These are phyloP conservation scores for Actinia tenebrosa DNA, from an alignment of 64 coral and sea anemone species.

Conservation along the genomic window DNA sequence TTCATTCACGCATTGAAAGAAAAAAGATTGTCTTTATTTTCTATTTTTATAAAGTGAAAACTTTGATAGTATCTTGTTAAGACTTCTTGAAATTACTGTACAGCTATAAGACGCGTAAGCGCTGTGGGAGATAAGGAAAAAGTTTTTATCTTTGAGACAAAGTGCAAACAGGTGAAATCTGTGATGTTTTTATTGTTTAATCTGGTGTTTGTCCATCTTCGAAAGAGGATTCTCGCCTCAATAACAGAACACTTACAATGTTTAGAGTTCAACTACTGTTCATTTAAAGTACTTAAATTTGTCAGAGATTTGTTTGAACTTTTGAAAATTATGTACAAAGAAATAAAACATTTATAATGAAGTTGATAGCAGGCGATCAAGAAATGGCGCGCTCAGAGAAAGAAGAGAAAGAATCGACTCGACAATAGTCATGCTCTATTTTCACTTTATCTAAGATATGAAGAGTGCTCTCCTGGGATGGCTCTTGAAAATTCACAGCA, in stretches of 20 bases:
- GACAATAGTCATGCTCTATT: not conserved
- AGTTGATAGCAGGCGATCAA: not conserved
- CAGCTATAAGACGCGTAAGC: not conserved
- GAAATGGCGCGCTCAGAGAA: not conserved
- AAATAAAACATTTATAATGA: not conserved
- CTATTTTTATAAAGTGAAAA: not conserved
- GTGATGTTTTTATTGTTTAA: slow-evolving; percentile 13
- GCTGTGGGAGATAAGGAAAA: not conserved
- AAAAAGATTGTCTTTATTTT: not conserved
- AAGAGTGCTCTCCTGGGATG: not conserved
- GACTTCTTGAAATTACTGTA: slow-evolving; percentile 8
- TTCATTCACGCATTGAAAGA: not conserved
- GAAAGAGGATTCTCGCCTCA: slow-evolving; percentile 18
- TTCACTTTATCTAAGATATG: not conserved
- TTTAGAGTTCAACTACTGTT: slow-evolving; percentile 7
- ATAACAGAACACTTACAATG: slow-evolving; percentile 24
- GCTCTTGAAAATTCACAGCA: not conserved
- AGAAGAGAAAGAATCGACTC: not conserved
- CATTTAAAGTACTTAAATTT: not conserved
- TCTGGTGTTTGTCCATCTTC: slow-evolving; percentile 1
- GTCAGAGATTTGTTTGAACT: slow-evolving; percentile 5
- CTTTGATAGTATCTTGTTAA: slow-evolving; percentile 16
- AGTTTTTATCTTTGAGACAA: not conserved
- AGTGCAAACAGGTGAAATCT: slow-evolving; percentile 4
- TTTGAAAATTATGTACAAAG: not conserved